These are phyloP conservation scores for Brachypalpus laphriformis DNA, from an alignment of 2,888 invertebrate species.

Conservation along the genomic window DNA sequence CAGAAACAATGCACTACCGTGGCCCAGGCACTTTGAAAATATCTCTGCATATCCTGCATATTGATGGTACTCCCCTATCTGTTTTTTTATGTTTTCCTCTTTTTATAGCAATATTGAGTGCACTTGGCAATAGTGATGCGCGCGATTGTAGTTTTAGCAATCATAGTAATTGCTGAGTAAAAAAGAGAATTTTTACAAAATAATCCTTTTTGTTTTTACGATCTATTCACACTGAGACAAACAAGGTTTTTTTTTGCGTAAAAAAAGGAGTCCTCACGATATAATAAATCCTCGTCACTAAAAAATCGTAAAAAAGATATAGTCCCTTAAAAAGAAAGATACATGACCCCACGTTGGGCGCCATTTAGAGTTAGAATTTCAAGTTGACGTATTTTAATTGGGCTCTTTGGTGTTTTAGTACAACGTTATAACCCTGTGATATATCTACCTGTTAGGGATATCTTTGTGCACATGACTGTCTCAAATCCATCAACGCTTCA, in stretches of 20 bases:
- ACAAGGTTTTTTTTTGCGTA: too few species aligned
- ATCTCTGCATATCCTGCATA: constrained; percentile 24
- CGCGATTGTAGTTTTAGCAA: constrained; percentile 37
- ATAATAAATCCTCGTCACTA: constrained; percentile 36
- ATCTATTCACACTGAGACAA: background rate
- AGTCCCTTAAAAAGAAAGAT: background rate
- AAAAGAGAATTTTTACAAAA: background rate
- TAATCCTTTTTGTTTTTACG: background rate
- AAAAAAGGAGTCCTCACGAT: too few species aligned
- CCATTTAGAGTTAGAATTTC: constrained; percentile 35
- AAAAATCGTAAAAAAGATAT: background rate
- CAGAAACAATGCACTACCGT: constrained; percentile 30
- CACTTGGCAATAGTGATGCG: constrained; percentile 51
- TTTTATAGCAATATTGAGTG: constrained; percentile 46
- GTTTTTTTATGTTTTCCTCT: background rate
- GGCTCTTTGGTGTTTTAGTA: background rate
- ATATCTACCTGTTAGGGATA: background rate
- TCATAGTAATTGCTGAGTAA: constrained; percentile 42
- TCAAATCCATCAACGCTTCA: constrained; percentile 23
- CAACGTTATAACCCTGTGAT: background rate
- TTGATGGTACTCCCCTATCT: background rate
- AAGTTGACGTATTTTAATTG: constrained; percentile 18
- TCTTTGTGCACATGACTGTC: background rate
- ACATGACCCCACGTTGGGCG: constrained; percentile 21
- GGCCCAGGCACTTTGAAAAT: constrained; percentile 36